Evolutionary conservation across 2,113 vertebrate genomes (phyloP).

Genomic region (Zingel zingel): DNA sequence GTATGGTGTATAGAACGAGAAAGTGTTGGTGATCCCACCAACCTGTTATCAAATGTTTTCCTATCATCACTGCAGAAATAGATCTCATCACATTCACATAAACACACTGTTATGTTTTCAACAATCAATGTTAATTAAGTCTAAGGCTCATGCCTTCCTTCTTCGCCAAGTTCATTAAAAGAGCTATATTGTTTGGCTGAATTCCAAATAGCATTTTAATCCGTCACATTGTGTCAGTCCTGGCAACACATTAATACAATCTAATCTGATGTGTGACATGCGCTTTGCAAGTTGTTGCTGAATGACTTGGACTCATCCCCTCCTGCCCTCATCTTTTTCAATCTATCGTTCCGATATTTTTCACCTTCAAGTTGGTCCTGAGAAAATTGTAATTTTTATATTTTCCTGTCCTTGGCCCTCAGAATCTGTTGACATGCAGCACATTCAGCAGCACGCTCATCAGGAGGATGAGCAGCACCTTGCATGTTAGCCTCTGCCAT

Average conservation of each 20-base stretch:
- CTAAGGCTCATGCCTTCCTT: slow-evolving; percentile 38
- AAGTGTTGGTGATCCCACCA: not conserved
- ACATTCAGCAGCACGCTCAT: not conserved
- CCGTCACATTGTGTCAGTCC: slow-evolving; percentile 30
- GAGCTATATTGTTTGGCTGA: slow-evolving; percentile 23
- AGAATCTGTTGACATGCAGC: not conserved
- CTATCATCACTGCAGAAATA: slow-evolving; percentile 35
- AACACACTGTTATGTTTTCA: slow-evolving; percentile 2
- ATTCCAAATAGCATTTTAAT: slow-evolving; percentile 55
- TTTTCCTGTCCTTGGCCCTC: not conserved
- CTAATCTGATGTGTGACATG: slow-evolving; percentile 1
- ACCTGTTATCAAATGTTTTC: slow-evolving; percentile 17
- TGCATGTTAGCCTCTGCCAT: too few relatives aligned
- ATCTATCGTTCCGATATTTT: not conserved
- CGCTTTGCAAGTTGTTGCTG: not conserved
- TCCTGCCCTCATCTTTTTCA: not conserved
- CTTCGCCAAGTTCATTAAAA: slow-evolving; percentile 68
- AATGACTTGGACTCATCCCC: not conserved
- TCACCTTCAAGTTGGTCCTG: not conserved
- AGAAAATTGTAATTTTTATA: not conserved
- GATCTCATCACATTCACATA: slow-evolving; percentile 38
- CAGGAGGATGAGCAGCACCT: too few relatives aligned
- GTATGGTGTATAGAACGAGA: not conserved
- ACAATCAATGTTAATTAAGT: slow-evolving; percentile 29
- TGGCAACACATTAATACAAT: not conserved